A percentile compares a stretch with the other conserved stretches of the same genome.
phyloP scores from a whole-genome alignment of 2,888 invertebrate genomes.

The Thyatira batis region DNA sequence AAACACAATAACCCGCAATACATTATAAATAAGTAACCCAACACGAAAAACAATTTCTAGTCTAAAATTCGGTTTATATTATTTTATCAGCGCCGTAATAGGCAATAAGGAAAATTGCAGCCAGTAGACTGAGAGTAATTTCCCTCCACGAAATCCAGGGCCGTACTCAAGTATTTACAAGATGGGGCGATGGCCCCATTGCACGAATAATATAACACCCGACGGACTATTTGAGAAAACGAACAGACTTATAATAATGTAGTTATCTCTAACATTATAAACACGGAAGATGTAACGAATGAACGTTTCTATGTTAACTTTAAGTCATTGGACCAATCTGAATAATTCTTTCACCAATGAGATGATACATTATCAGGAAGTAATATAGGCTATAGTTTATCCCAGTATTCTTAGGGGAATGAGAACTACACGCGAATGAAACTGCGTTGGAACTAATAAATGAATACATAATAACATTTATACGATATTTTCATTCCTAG shows the following conservation, averaged over 20 bases:
- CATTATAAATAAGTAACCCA: background rate
- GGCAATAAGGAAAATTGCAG: slow-evolving; percentile 12
- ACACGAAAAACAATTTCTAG: slow-evolving; percentile 6
- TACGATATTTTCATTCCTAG: background rate
- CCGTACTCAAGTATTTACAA: slow-evolving; percentile 4
- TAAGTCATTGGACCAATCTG: too few species aligned
- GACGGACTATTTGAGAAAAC: background rate
- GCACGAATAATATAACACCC: background rate
- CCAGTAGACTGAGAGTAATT: slow-evolving; percentile 7
- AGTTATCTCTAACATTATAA: too few species aligned
- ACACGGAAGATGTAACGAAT: too few species aligned
- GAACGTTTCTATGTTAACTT: too few species aligned
- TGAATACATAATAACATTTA: background rate
- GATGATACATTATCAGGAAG: too few species aligned
- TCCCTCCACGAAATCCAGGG: background rate
- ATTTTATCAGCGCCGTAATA: slow-evolving; percentile 6
- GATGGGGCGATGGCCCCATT: background rate
- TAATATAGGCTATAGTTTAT: too few species aligned
- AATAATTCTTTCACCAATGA: too few species aligned
- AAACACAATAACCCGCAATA: background rate
- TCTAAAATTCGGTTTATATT: slow-evolving; percentile 10
- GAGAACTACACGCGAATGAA: too few species aligned
- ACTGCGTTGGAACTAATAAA: too few species aligned
- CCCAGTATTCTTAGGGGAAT: too few species aligned
- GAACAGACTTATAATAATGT: background rate